Conservation (phyloP, 2,113 vertebrate species). For the Meriones unguiculatus region DNA sequence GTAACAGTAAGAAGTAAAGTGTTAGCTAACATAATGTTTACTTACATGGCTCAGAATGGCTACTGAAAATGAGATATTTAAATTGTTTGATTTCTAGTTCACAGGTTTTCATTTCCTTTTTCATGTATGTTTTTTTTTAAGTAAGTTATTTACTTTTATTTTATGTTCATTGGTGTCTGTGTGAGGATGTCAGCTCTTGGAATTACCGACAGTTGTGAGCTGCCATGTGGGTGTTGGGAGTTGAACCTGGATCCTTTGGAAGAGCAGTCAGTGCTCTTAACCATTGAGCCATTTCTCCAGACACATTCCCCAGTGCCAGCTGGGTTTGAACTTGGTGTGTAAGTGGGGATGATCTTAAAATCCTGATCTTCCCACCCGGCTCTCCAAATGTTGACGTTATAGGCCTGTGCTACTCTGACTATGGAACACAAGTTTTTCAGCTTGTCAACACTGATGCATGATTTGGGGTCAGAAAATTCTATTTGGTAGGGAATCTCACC, state of each 20-base stretch:
- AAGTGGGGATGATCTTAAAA: neutral
- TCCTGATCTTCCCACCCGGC: neutral
- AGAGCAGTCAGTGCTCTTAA: too few species aligned
- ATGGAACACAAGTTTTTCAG: neutral
- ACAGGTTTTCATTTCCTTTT: neutral
- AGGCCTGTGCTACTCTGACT: neutral
- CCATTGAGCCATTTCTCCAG: neutral
- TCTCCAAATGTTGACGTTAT: too few species aligned
- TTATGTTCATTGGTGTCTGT: too few species aligned
- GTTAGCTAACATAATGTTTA: neutral
- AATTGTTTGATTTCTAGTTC: slow-evolving; percentile 42
- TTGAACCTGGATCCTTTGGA: too few species aligned
- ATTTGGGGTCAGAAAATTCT: neutral
- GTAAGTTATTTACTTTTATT: too few species aligned
- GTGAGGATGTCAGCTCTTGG: too few species aligned
- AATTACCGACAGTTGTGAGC: too few species aligned
- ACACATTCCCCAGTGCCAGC: too few species aligned
- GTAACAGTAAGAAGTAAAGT: neutral
- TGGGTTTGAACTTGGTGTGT: neutral
- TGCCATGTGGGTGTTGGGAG: too few species aligned
- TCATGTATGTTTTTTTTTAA: neutral
- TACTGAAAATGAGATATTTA: slow-evolving; percentile 22
- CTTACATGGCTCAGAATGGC: neutral
- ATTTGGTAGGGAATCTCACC: neutral
- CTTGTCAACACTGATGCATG: neutral